Evolutionary conservation across 1,140 invertebrate species (phyloP).

Genomic region (Phortica variegata): DNA sequence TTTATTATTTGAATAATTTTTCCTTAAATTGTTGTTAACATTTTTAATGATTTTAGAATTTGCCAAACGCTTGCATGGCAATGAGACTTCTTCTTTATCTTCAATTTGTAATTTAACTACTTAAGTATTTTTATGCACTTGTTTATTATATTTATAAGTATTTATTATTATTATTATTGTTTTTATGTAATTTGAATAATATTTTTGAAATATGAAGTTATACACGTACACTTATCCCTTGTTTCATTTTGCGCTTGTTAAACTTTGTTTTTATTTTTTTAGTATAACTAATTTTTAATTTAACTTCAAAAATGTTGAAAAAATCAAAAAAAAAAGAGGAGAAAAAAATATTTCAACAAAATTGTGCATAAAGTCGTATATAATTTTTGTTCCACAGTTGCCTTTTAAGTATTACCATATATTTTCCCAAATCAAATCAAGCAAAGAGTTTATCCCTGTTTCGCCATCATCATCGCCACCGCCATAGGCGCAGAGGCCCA

Average conservation of each 20-base stretch:
- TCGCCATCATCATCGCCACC: no score
- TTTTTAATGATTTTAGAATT: no score
- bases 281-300: neutral
- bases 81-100: no score
- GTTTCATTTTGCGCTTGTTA: constrained; percentile 56
- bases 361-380: constrained; percentile 8
- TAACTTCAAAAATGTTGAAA: constrained; percentile 5
- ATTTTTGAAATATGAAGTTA: constrained; percentile 14
- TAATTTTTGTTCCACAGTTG: constrained; percentile 5
- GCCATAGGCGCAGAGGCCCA: no score
- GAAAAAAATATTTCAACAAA: neutral
- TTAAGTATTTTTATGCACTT: no score
- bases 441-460: constrained; percentile 29
- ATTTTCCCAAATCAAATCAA: no score
- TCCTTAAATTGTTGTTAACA: no score
- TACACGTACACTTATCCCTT: constrained; percentile 54
- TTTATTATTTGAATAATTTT: no score
- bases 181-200: constrained; percentile 17
- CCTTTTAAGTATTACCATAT: no score
- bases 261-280: constrained; percentile 40
- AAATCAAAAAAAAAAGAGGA: constrained; percentile 8
- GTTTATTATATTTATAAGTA: constrained; percentile 8
- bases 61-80: no score
- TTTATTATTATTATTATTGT: constrained; percentile 11
- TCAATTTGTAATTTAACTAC: no score